phyloP scores from a whole-genome alignment of 2,797 vertebrate species.

The Champsocephalus gunnari region DNA sequence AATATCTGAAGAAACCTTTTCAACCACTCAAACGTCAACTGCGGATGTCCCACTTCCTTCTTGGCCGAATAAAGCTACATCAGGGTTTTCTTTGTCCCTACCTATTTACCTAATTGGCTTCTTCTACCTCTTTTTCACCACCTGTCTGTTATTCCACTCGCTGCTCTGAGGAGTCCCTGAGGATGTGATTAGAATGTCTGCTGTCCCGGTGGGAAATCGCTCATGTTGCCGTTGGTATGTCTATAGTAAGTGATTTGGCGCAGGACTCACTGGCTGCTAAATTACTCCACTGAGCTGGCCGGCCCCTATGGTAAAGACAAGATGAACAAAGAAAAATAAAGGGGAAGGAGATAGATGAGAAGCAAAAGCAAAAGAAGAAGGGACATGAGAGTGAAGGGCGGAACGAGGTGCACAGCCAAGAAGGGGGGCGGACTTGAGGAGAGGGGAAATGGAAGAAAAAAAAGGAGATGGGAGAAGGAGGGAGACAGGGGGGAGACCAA shows the following conservation, averaged over 20 bases:
- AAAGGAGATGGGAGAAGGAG: not conserved
- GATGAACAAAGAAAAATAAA: conserved; percentile 23
- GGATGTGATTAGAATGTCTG: conserved; percentile 76
- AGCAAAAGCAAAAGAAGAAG: conserved; percentile 24
- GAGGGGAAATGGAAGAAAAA: conserved; percentile 15
- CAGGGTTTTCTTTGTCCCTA: conserved; percentile 32
- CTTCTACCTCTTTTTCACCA: conserved; percentile 46
- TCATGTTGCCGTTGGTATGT: conserved; percentile 57
- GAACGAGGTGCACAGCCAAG: conserved; percentile 2
- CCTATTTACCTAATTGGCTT: conserved; percentile 69
- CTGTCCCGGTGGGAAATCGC: conserved; percentile 71
- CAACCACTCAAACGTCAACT: conserved; percentile 28
- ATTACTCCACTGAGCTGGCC: conserved; percentile 60
- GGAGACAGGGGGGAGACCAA: not conserved
- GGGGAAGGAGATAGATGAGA: conserved; percentile 45
- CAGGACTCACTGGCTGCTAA: conserved; percentile 65
- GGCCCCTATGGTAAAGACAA: conserved; percentile 31
- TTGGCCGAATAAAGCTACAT: conserved; percentile 23
- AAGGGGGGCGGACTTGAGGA: conserved; percentile 4
- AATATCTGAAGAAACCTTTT: conserved; percentile 11
- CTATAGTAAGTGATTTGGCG: conserved; percentile 69
- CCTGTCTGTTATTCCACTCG: conserved; percentile 64
- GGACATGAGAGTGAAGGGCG: conserved; percentile 23
- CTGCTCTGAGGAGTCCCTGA: conserved; percentile 60
- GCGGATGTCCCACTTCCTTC: conserved; percentile 9